Base-by-base conservation (phyloP, 2,113 vertebrate genomes). In the Polypterus bichir region DNA sequence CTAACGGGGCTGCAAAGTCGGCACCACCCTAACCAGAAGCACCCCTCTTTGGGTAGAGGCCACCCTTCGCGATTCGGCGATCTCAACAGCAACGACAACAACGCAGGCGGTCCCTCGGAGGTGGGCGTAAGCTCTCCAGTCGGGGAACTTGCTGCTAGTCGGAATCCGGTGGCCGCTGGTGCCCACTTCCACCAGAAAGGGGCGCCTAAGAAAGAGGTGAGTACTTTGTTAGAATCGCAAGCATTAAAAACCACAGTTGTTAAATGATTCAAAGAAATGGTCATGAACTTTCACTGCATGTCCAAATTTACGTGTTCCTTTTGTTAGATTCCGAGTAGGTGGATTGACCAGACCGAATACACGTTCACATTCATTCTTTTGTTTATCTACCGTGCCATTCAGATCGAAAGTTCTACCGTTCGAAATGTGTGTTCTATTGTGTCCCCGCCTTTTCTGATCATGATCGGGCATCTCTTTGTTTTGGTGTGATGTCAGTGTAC, bases 121-220 rank as follows among this genome's bases (percentile, higher is more conserved):
- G 55, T 10, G 54, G 54, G 10, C 5, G 5, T 5, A 55, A 55
- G 9, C 9, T 75, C 54, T 52, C 3, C 68, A 4, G 4, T 66
- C 59, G 6, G 59, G 44, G 73, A 69, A n/a, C 66, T 9, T 3
- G 63, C 62, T 0, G 27, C 44, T 47, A 57, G 46, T 4, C 60
- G 65, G 45, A 58, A 57, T 1, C 68, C 65, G 57, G 4, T 66
- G 0, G 62, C 68, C 8, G 62, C 70, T 6, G 65, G 9, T 1
- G 70, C 5, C 52, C 71, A 71, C 9, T 77, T 62, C 49, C 65
- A 74, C 1, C 65, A 78, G 5, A 79, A 68, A 53, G 64, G 66
- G 47, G 72, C 71, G 44, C 11, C 68, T 27, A 76, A 66, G 59
- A 83, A 73, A 52, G 79, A 81, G 77, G 80, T 80, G 46, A 45